A percentile compares a stretch with the other conserved stretches of the same genome.
Evolutionary conservation across 1,140 invertebrate genomes (phyloP).

Genomic region (Bombyx mori): ASM3026992v2 NC_085117.1:14273501-14274000

Average conservation of each 20-base stretch:
- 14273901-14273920: constrained; percentile 70
- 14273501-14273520: too few species aligned
- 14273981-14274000: constrained; percentile 65
- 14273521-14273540: not conserved
- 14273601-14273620: too few species aligned
- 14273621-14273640: too few species aligned
- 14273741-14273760: constrained; percentile 44
- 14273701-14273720: constrained; percentile 20
- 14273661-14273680: too few species aligned
- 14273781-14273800: constrained; percentile 61
- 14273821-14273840: constrained; percentile 70
- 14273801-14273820: constrained; percentile 68
- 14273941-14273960: constrained; percentile 71
- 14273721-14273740: constrained; percentile 44
- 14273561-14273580: not conserved
- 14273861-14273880: constrained; percentile 69
- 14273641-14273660: too few species aligned
- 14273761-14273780: constrained; percentile 57
- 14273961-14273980: constrained; percentile 64
- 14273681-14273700: not conserved
- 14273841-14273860: constrained; percentile 67
- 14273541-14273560: not conserved
- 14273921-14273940: constrained; percentile 70
- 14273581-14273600: not conserved
- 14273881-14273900: constrained; percentile 71